Conservation (phyloP, 2,888 invertebrate species). For the Melinaea marsaeus region DNA sequence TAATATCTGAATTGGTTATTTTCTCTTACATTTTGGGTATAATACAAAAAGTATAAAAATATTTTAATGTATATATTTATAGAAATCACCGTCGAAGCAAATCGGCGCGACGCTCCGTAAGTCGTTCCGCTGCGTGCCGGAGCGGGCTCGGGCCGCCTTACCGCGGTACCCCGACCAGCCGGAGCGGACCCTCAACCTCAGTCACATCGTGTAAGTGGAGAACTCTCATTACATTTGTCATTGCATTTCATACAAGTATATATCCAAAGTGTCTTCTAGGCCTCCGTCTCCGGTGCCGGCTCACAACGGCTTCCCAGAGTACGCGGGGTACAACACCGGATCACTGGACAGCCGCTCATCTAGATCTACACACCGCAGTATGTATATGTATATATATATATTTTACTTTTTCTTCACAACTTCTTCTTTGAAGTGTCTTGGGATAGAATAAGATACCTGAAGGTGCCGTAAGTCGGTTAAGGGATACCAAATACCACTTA, state of each 20-base stretch:
- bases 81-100: slow-evolving; percentile 98
- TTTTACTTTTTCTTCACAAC: too few species aligned
- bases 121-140: slow-evolving; percentile 98
- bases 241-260: background rate
- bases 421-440: too few species aligned
- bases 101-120: slow-evolving; percentile 97
- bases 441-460: too few species aligned
- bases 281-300: slow-evolving; percentile 95
- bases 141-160: slow-evolving; percentile 87
- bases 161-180: slow-evolving; percentile 96
- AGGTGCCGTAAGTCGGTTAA: too few species aligned
- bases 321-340: slow-evolving; percentile 83
- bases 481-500: too few species aligned
- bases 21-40: too few species aligned
- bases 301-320: slow-evolving; percentile 94
- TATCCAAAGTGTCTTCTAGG: slow-evolving; percentile 57
- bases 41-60: background rate
- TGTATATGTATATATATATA: slow-evolving; percentile 27
- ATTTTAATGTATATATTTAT: slow-evolving; percentile 34
- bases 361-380: slow-evolving; percentile 69
- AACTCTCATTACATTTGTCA: background rate
- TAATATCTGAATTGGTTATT: too few species aligned
- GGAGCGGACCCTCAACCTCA: slow-evolving; percentile 95
- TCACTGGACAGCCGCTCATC: slow-evolving; percentile 83
- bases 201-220: slow-evolving; percentile 94